Evolutionary conservation across 1,140 invertebrate species (phyloP).

Genomic region (Penaeus vannamei): DNA sequence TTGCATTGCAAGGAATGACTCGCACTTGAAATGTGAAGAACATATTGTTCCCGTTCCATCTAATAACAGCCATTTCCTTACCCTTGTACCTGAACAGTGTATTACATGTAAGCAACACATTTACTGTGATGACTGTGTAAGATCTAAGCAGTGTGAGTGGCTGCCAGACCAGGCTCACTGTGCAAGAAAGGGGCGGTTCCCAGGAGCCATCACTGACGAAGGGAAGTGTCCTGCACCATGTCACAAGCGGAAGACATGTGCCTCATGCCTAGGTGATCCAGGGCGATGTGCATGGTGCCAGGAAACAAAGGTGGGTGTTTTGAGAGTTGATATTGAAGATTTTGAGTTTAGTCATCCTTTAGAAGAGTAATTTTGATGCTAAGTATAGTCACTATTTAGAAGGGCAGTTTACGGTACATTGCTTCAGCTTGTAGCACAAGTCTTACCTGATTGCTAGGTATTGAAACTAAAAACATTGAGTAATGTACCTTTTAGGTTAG

Average conservation of each 20-base stretch:
- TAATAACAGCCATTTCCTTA: slow-evolving; percentile 78
- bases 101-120: slow-evolving; percentile 89
- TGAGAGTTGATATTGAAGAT: background rate
- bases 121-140: slow-evolving; percentile 84
- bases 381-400: no score
- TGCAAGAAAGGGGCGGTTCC: slow-evolving; percentile 81
- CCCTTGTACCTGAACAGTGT: slow-evolving; percentile 85
- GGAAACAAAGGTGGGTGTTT: slow-evolving; percentile 77
- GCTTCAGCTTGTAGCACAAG: no score
- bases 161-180: slow-evolving; percentile 87
- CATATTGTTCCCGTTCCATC: background rate
- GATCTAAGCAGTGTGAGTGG: slow-evolving; percentile 85
- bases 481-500: no score
- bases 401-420: no score
- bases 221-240: slow-evolving; percentile 83
- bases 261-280: slow-evolving; percentile 85
- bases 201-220: slow-evolving; percentile 76
- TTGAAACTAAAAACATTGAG: no score
- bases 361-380: no score
- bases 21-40: slow-evolving; percentile 19
- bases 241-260: slow-evolving; percentile 82
- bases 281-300: slow-evolving; percentile 96
- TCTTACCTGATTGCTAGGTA: no score
- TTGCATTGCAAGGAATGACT: slow-evolving; percentile 67
- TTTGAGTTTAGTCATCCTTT: background rate